Conservation (phyloP, 2,888 invertebrate genomes). For the Troilus luridus region DNA sequence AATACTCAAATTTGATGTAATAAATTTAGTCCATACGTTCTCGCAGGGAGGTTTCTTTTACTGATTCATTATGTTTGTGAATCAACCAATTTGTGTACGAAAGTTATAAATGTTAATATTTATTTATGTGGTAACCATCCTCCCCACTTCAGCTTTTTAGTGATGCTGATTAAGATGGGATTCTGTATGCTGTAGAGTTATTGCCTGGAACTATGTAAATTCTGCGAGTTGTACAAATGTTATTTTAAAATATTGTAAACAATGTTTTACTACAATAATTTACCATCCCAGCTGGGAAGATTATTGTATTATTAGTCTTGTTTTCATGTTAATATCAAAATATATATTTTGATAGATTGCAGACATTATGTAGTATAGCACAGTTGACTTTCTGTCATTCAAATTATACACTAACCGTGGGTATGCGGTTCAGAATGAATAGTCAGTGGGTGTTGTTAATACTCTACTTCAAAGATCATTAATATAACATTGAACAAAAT, state of each 20-base stretch:
- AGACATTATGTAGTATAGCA: too few relatives aligned
- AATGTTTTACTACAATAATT: background rate
- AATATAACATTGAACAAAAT: too few relatives aligned
- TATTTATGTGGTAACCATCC: background rate
- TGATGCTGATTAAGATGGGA: background rate
- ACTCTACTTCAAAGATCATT: too few relatives aligned
- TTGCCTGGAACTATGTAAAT: background rate
- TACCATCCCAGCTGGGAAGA: background rate
- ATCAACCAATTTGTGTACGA: background rate
- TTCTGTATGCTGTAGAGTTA: background rate
- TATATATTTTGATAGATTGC: background rate
- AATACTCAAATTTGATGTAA: conserved; percentile 26
- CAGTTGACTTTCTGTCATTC: background rate
- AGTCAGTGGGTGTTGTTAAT: background rate
- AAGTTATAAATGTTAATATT: background rate
- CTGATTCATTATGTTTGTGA: background rate
- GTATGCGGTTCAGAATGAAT: background rate
- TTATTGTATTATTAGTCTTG: background rate
- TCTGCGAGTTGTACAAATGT: background rate
- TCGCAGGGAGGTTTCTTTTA: background rate
- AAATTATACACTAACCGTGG: background rate
- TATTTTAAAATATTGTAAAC: background rate
- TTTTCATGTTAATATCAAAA: background rate
- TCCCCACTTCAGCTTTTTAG: background rate
- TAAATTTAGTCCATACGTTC: background rate